Evolutionary conservation across 2,888 invertebrate species (phyloP).

Genomic region (Coelinius sp.): DNA sequence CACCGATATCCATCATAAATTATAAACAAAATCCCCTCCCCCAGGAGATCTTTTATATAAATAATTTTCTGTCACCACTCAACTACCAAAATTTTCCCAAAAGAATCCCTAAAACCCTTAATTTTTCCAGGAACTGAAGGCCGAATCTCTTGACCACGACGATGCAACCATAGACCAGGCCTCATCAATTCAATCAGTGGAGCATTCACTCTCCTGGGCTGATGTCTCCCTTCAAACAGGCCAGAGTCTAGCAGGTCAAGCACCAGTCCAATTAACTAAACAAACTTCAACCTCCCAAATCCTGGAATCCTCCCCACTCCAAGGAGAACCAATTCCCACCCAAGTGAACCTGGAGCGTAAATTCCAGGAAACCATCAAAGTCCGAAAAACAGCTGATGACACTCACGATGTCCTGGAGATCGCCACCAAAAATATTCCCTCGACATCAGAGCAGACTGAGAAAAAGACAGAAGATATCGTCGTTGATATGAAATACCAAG

Average conservation of each 20-base stretch:
- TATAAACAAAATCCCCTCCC: too few relatives aligned
- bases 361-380: constrained; percentile 64
- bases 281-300: constrained; percentile 62
- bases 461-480: constrained; percentile 73
- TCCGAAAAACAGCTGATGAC: constrained; percentile 63
- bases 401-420: constrained; percentile 68
- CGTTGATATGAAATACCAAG: constrained; percentile 82
- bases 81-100: not conserved
- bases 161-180: constrained; percentile 65
- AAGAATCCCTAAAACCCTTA: constrained; percentile 43
- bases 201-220: constrained; percentile 59
- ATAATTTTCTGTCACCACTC: not conserved
- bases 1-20: not conserved
- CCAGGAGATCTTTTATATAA: too few relatives aligned
- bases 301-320: constrained; percentile 23
- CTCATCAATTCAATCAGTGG: constrained; percentile 61
- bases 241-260: constrained; percentile 60
- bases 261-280: constrained; percentile 59
- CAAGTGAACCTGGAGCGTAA: constrained; percentile 55
- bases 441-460: constrained; percentile 43
- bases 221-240: constrained; percentile 68
- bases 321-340: constrained; percentile 49
- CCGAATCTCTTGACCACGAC: constrained; percentile 50
- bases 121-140: constrained; percentile 54
- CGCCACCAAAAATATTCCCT: constrained; percentile 64